Evolutionary conservation across 2,888 invertebrate genomes (phyloP).

Genomic region (Thelaira solivaga): DNA sequence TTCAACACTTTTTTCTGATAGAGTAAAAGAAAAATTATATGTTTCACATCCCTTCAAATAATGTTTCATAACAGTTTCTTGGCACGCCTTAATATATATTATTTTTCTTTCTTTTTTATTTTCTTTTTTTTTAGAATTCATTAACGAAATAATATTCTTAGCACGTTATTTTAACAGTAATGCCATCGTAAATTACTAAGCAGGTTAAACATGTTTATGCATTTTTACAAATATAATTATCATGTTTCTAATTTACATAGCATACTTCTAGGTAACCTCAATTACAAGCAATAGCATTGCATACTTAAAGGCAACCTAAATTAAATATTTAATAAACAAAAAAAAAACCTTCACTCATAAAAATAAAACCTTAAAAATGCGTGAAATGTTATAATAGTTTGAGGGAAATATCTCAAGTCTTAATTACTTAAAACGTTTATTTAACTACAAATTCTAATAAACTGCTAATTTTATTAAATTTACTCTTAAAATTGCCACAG

Average conservation of each 20-base stretch:
- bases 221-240: slow-evolving; percentile 45
- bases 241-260: slow-evolving; percentile 1
- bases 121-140: slow-evolving; percentile 27
- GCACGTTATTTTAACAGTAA: slow-evolving; percentile 55
- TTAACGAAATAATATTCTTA: slow-evolving; percentile 46
- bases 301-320: slow-evolving; percentile 49
- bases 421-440: slow-evolving; percentile 13
- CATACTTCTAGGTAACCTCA: slow-evolving; percentile 56
- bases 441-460: not conserved
- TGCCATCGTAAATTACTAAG: slow-evolving; percentile 49
- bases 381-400: not conserved
- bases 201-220: slow-evolving; percentile 62
- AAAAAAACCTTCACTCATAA: not conserved
- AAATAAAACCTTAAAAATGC: not conserved
- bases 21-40: too few relatives aligned
- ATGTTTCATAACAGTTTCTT: too few relatives aligned
- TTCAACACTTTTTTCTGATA: too few relatives aligned
- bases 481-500: slow-evolving; percentile 47
- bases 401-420: not conserved
- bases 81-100: not conserved
- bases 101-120: not conserved
- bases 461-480: slow-evolving; percentile 45
- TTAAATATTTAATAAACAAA: not conserved
- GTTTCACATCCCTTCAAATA: too few relatives aligned
- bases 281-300: slow-evolving; percentile 41